Evolutionary conservation across 2,797 vertebrate genomes (phyloP).

Genomic region (Hylomyscus alleni): DNA sequence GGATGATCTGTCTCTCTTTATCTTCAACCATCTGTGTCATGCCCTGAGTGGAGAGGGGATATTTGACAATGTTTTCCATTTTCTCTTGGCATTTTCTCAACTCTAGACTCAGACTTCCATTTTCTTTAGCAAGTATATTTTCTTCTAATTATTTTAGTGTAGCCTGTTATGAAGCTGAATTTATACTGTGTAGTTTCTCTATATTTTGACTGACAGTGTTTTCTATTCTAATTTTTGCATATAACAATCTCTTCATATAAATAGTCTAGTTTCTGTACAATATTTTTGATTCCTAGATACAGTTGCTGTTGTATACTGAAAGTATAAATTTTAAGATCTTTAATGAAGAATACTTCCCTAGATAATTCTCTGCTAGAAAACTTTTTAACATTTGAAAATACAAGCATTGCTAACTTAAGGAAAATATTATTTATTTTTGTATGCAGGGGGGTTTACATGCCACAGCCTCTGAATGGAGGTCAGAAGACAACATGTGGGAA

Average conservation of each 20-base stretch:
- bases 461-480: not conserved
- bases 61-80: slow-evolving; percentile 15
- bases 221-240: slow-evolving; percentile 61
- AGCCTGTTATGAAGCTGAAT: slow-evolving; percentile 63
- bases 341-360: not conserved
- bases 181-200: slow-evolving; percentile 31
- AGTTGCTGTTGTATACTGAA: not conserved
- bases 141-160: slow-evolving; percentile 64
- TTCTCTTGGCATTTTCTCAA: slow-evolving; percentile 49
- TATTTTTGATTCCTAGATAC: slow-evolving; percentile 28
- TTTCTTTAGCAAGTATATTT: slow-evolving; percentile 66
- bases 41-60: not conserved
- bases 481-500: not conserved
- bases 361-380: slow-evolving; percentile 51
- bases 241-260: slow-evolving; percentile 46
- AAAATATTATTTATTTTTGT: not conserved
- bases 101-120: slow-evolving; percentile 50
- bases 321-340: slow-evolving; percentile 29
- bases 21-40: not conserved
- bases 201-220: slow-evolving; percentile 70
- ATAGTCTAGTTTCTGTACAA: slow-evolving; percentile 1
- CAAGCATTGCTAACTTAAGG: not conserved
- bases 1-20: not conserved
- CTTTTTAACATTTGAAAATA: slow-evolving; percentile 34
- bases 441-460: not conserved